Base-by-base conservation (phyloP, 2,888 invertebrate species). In the Pseudoips prasinana region DNA sequence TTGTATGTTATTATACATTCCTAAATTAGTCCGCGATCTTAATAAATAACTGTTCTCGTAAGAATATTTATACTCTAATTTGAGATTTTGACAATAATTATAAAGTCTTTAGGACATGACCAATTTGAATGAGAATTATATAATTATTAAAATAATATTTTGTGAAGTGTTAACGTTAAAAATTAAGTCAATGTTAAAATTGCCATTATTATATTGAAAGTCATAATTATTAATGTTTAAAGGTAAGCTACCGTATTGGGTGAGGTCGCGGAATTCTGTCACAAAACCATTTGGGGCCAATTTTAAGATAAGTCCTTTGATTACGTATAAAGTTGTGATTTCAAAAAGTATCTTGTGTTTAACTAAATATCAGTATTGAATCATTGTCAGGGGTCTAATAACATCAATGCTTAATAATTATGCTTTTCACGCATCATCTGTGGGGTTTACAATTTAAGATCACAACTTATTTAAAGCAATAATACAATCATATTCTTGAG, bases 221-320 rank as follows among this genome's bases (percentile, higher is more conserved):
- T 35, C 18, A 18, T 18, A 5, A n/a, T n/a, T n/a, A n/a, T 18
- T 18, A 6, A 20, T 20, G 2, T 2, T 20, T 20, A 20, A 14
- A 20, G 4, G 2, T 33, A 46, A 42, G 49, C 27, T 26, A 27
- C 26, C 29, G 9, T 29, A 28, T 34, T 3, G 23, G 42, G 46
- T 50, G 29, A 38, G 53, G 43, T 43, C 54, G 54, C 41, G 39
- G 22, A 10, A 25, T 25, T 1, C 38, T 26, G 55, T 56, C 55
- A 56, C 55, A 56, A 55, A 54, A 33, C n/a, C 10, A 23, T n/a
- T 40, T 28, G 46, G 55, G 58, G 39, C 58, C 55, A 56, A 56
- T 41, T 48, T n/a, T 20, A 5, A 37, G 2, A 33, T 49, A 42
- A 41, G 32, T 33, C 18, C 25, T 29, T 33, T 43, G 36, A 23